Percentiles rank a stretch among this genome's conserved stretches.
Conservation (phyloP, 2,113 vertebrate species). For the Gymnarchus niloticus region DNA sequence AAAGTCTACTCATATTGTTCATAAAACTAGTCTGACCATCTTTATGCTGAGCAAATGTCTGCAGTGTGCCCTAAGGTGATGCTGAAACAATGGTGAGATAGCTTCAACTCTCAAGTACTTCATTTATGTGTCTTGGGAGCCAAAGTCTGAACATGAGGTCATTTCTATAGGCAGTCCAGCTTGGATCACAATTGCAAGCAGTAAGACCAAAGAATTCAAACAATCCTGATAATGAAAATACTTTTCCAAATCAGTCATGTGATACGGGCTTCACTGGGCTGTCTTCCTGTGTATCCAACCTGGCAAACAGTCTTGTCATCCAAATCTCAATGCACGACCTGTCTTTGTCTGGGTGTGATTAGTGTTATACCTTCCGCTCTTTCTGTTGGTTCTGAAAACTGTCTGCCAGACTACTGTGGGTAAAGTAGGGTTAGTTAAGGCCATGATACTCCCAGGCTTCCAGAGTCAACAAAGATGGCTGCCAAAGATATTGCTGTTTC, state of each 20-base stretch:
- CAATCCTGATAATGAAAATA: constrained; percentile 52
- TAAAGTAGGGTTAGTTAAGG: not conserved
- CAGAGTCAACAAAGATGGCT: constrained; percentile 13
- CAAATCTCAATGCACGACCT: not conserved
- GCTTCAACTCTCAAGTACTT: not conserved
- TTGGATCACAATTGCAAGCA: constrained; percentile 49
- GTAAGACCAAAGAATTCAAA: constrained; percentile 53
- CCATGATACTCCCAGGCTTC: not conserved
- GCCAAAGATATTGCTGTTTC: not conserved
- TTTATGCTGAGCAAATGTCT: not conserved
- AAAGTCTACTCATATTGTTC: not conserved
- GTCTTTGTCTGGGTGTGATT: not conserved
- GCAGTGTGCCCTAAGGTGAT: not conserved
- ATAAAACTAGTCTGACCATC: not conserved
- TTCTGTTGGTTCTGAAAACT: not conserved
- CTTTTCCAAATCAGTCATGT: not conserved
- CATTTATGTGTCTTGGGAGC: not conserved
- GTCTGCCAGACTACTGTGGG: not conserved
- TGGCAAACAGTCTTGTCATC: not conserved
- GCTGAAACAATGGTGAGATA: not conserved
- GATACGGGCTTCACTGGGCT: not conserved
- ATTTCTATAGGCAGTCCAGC: constrained; percentile 41
- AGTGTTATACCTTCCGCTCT: not conserved
- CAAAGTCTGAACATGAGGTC: constrained; percentile 1
- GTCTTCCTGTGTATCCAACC: not conserved